Evolutionary conservation across 92 coral and sea anemone genomes (phyloP).

Genomic region (Umimayanthus chanpuru): DNA sequence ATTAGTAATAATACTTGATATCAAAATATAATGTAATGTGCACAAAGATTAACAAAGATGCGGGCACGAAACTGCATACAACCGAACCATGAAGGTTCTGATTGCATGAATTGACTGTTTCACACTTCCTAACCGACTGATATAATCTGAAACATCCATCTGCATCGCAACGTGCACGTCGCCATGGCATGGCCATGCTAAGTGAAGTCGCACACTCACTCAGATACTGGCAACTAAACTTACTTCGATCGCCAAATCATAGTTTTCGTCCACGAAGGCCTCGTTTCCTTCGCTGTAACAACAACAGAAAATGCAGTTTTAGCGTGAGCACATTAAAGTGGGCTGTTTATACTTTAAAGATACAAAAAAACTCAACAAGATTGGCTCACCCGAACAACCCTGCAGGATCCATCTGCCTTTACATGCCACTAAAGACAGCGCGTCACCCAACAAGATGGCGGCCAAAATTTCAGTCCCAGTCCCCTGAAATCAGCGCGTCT

Average conservation of each 20-base stretch:
- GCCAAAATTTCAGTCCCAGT: too few relatives aligned
- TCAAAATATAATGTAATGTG: background rate
- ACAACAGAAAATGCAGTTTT: background rate
- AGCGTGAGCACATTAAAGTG: background rate
- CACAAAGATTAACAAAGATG: background rate
- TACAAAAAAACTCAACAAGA: background rate
- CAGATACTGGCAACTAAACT: background rate
- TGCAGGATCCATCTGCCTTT: constrained; percentile 30
- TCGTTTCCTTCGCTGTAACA: constrained; percentile 86
- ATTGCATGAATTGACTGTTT: background rate
- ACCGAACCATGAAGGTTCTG: background rate
- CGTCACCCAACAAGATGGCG: too few relatives aligned
- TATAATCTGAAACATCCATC: background rate
- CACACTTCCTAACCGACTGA: too few relatives aligned
- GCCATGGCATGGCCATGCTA: background rate
- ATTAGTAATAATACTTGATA: too few relatives aligned
- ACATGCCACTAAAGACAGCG: too few relatives aligned
- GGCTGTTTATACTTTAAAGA: background rate
- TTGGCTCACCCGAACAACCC: constrained; percentile 35
- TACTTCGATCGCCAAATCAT: constrained; percentile 81
- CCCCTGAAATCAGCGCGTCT: too few relatives aligned
- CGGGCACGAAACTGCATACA: background rate
- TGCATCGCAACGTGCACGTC: background rate
- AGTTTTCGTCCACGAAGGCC: constrained; percentile 91
- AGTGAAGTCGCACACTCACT: background rate